Evolutionary conservation across 2,888 invertebrate species (phyloP).

Genomic region (Hymenopus coronatus): DNA sequence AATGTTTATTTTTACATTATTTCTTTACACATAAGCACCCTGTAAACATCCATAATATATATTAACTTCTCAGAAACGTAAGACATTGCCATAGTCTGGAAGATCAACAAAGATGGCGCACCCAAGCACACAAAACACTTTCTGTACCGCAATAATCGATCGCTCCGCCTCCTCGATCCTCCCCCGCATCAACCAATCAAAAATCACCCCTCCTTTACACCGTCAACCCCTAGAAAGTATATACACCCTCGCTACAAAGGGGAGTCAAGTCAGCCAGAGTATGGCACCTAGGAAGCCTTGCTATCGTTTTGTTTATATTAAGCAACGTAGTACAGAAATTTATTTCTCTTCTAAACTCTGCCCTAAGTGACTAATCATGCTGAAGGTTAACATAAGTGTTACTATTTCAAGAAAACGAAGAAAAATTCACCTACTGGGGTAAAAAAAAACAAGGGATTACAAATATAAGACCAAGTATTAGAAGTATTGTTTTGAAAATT

Average conservation of each 20-base stretch:
- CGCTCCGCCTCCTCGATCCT: constrained; percentile 27
- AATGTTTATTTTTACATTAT: too few species aligned
- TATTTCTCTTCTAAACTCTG: not conserved
- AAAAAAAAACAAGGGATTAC: too few species aligned
- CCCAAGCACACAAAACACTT: not conserved
- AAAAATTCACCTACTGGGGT: too few species aligned
- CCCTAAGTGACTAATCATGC: too few species aligned
- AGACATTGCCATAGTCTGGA: not conserved
- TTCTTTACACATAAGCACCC: too few species aligned
- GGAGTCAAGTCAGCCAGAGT: not conserved
- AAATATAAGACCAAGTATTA: too few species aligned
- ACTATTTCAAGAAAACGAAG: too few species aligned
- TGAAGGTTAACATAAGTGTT: too few species aligned
- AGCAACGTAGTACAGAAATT: not conserved
- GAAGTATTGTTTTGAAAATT: too few species aligned
- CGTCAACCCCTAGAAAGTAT: constrained; percentile 20
- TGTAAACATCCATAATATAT: too few species aligned
- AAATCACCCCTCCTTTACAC: constrained; percentile 30
- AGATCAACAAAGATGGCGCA: not conserved
- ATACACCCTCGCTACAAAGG: not conserved
- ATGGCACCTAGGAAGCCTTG: not conserved
- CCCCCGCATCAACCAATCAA: constrained; percentile 35
- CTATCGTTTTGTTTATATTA: not conserved
- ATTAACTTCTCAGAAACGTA: not conserved
- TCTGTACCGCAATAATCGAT: constrained; percentile 25